Conservation (phyloP, 2,113 vertebrate genomes). For the Dendropsophus ebraccatus region DNA sequence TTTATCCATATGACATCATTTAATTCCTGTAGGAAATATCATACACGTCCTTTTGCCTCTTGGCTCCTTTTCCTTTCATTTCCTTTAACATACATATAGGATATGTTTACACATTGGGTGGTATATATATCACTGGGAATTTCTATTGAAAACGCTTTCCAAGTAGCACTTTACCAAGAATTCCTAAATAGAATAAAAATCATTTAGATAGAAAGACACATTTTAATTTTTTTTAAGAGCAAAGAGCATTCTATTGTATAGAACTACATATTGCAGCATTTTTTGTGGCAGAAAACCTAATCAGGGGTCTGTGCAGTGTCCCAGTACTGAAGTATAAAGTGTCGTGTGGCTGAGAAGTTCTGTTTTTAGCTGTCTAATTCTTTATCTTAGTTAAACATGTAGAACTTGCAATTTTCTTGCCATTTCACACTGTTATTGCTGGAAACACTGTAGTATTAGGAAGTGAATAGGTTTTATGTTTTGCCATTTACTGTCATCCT, state of each 20-base stretch:
- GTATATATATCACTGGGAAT: neutral
- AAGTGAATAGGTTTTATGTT: too few species aligned
- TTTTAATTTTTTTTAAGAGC: neutral
- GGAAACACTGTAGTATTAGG: too few species aligned
- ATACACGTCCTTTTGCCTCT: conserved; percentile 27
- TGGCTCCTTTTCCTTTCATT: conserved; percentile 42
- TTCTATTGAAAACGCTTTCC: neutral
- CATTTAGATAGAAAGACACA: neutral
- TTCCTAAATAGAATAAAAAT: neutral
- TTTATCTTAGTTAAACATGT: too few species aligned
- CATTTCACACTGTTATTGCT: too few species aligned
- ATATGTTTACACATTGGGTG: conserved; percentile 26
- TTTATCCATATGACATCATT: conserved; percentile 9
- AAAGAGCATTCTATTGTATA: too few species aligned
- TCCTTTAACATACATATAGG: conserved; percentile 13
- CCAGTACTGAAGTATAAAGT: too few species aligned
- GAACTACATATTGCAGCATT: neutral
- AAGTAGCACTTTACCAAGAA: neutral
- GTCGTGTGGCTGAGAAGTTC: too few species aligned
- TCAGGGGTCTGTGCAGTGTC: too few species aligned
- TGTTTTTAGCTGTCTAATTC: too few species aligned
- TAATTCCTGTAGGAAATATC: conserved; percentile 43
- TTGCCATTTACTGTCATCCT: too few species aligned
- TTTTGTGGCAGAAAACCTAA: neutral
- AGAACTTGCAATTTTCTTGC: too few species aligned